Conservation (phyloP, 1,140 invertebrate species). For the Nasonia vitripennis region DNA sequence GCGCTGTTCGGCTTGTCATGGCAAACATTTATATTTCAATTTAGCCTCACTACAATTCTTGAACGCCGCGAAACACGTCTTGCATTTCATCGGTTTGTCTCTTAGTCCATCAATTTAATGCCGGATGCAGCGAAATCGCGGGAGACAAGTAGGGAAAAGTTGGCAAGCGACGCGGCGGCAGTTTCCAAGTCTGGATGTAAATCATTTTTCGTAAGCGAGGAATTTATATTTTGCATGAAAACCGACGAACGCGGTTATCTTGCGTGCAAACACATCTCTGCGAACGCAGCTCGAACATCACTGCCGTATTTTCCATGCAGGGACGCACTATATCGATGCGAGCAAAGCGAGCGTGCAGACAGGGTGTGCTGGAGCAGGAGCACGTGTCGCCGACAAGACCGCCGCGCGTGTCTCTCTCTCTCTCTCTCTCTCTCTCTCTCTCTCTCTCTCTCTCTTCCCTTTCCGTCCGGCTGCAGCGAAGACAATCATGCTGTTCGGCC, state of each 20-base stretch:
- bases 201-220: background rate
- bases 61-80: background rate
- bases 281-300: background rate
- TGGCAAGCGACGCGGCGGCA: background rate
- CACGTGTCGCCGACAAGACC: slow-evolving; percentile 55
- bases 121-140: background rate
- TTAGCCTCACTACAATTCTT: background rate
- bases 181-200: background rate
- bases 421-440: too few relatives aligned
- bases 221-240: background rate
- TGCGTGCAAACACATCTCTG: background rate
- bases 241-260: background rate
- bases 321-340: background rate
- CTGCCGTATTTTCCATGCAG: background rate
- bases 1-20: background rate
- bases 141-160: background rate
- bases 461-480: slow-evolving; percentile 30
- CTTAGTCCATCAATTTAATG: slow-evolving; percentile 1
- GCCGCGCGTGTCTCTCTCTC: background rate
- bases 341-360: background rate
- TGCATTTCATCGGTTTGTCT: background rate
- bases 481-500: slow-evolving; percentile 59
- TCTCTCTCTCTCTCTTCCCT: background rate
- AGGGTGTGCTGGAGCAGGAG: background rate
- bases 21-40: background rate